Base-by-base conservation (phyloP, 2,113 vertebrate genomes). In the Cyprinus carpio region DNA sequence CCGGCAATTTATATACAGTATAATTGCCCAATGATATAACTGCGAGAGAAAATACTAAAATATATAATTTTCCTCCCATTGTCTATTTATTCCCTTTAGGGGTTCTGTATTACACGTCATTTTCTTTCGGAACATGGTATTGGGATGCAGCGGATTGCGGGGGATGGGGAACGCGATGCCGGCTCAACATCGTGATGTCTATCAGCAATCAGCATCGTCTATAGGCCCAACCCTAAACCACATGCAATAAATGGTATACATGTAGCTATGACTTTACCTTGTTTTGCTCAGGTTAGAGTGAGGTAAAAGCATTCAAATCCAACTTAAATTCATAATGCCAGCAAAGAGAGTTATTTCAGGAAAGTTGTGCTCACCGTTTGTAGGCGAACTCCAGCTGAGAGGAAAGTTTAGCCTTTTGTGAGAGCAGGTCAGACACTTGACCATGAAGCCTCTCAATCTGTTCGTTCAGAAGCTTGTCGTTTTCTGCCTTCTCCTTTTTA, bases 401-500 rank as follows among this genome's bases (percentile, higher is more conserved):
- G 23, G 96, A 96, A 46, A 98, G 93, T 89, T 96, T 98, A 75
- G 97, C 96, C 16, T 96, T 96, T 84, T 97, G 97, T 62, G 96
- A 97, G 25, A 95, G 93, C 62, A 98, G 87, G 37, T 98, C 96
- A 15, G 96, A 95, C 82, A 98, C 93, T 91, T 98, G 96, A 46
- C 94, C 95, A 86, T 97, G 97, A 85, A 99, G 94, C 81, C 95
- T 96, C 77, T 99, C 98, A n/a, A 96, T 96, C 12, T 97, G 96
- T 58, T 99, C 97, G 64, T 96, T 98, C 80, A 97, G 87, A 84
- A 99, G 90, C 87, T 95, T 95, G 92, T 99, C 98, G 0, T 97
- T 99, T 90, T 98, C 98, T 0, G 95, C 94, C 81, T 99, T 98
- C 91, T 99, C 97, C 87, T 96, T 99, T 91, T 97, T 99, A 64